phyloP scores from a whole-genome alignment of 2,888 invertebrate genomes.

The Physocephala rufipes region DNA sequence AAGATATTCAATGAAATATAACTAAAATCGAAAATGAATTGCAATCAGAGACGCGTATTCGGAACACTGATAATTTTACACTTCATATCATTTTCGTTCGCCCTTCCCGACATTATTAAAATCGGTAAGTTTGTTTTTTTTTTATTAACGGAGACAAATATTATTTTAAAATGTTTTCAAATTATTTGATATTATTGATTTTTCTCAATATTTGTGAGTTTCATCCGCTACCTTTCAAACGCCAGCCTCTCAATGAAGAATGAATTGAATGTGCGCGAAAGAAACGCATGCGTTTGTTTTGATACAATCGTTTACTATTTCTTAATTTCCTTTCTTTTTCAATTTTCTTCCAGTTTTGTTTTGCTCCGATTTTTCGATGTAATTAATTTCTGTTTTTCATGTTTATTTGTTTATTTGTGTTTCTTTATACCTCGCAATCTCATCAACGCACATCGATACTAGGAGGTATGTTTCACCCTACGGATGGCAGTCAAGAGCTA shows the following conservation, averaged over 20 bases:
- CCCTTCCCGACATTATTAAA: slow-evolving; percentile 62
- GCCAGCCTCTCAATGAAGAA: not conserved
- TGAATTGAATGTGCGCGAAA: not conserved
- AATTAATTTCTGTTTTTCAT: slow-evolving; percentile 7
- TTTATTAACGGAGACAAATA: not conserved
- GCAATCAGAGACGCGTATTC: not conserved
- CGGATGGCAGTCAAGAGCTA: slow-evolving; percentile 87
- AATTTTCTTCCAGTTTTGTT: slow-evolving; percentile 22
- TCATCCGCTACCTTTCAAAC: slow-evolving; percentile 31
- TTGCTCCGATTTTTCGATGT: slow-evolving; percentile 28
- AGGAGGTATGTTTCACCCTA: slow-evolving; percentile 90
- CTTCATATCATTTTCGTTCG: slow-evolving; percentile 29
- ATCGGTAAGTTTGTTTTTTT: slow-evolving; percentile 54
- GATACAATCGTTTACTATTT: slow-evolving; percentile 41
- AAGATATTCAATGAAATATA: not conserved
- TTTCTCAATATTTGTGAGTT: slow-evolving; percentile 43
- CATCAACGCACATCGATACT: slow-evolving; percentile 13
- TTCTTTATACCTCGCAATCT: no score
- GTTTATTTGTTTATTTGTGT: slow-evolving; percentile 35
- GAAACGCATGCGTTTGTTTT: slow-evolving; percentile 1
- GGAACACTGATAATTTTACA: not conserved
- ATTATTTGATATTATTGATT: slow-evolving; percentile 54
- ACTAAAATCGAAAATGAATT: slow-evolving; percentile 5
- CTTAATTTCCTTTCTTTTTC: slow-evolving; percentile 31
- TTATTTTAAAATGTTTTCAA: slow-evolving; percentile 45